Conservation (phyloP, 1,140 invertebrate genomes). For the Dinoponera quadriceps region DNA sequence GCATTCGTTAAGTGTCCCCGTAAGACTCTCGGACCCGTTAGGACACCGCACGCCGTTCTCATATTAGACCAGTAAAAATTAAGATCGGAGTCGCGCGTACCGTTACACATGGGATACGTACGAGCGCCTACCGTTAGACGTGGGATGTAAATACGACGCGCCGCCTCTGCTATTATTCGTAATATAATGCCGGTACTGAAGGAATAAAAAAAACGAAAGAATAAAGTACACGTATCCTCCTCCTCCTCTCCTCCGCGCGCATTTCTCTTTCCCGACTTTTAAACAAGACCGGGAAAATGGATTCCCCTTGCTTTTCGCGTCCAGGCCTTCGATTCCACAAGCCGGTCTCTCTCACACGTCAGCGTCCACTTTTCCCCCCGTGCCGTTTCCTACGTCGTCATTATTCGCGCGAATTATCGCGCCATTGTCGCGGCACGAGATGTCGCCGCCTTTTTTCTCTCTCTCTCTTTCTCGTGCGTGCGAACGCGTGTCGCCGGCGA, state of each 20-base stretch:
- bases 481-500: constrained; percentile 56
- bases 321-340: not conserved
- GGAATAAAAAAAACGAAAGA: not conserved
- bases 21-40: constrained; percentile 32
- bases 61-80: constrained; percentile 33
- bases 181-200: not conserved
- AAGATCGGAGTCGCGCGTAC: constrained; percentile 29
- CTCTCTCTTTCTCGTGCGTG: constrained; percentile 11
- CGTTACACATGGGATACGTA: constrained; percentile 32
- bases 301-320: not conserved
- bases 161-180: not conserved
- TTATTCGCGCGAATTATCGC: constrained; percentile 43
- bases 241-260: too few species aligned
- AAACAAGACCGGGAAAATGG: not conserved
- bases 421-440: constrained; percentile 45
- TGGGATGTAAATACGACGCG: not conserved
- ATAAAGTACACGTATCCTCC: too few species aligned
- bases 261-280: not conserved
- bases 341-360: not conserved
- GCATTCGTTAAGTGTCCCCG: constrained; percentile 19
- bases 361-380: not conserved
- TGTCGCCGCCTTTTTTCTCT: constrained; percentile 38
- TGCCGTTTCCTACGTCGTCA: constrained; percentile 9
- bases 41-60: not conserved
- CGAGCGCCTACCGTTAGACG: constrained; percentile 24